Conservation (phyloP, 2,797 vertebrate species). For the Acipenser oxyrinchus region DNA sequence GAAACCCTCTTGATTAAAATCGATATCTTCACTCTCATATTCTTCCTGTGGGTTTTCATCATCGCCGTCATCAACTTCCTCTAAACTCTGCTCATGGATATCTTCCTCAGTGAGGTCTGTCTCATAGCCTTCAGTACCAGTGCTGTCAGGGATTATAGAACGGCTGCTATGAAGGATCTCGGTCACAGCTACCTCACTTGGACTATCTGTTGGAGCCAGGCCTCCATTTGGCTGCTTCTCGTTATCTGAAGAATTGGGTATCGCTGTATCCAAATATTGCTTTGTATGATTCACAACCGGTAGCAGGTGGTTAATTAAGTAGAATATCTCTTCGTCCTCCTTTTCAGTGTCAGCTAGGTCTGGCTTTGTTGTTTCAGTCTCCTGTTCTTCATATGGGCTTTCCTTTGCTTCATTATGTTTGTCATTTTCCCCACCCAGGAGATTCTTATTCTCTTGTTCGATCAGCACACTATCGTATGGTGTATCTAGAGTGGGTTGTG, state of each 20-base stretch:
- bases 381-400: background rate
- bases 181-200: no score
- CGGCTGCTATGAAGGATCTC: no score
- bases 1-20: no score
- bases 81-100: background rate
- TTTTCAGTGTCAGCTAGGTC: slow-evolving; percentile 24
- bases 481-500: slow-evolving; percentile 11
- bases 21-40: no score
- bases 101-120: background rate
- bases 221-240: slow-evolving; percentile 13
- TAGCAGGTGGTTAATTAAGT: slow-evolving; percentile 57
- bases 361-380: slow-evolving; percentile 17
- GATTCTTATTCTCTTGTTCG: slow-evolving; percentile 10
- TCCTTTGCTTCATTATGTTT: background rate
- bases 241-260: slow-evolving; percentile 25
- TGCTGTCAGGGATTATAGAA: no score
- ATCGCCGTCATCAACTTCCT: background rate
- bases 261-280: slow-evolving; percentile 20
- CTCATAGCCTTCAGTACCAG: slow-evolving; percentile 7
- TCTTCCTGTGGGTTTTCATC: background rate
- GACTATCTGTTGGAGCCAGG: no score
- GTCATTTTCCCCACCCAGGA: background rate
- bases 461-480: background rate
- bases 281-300: slow-evolving; percentile 39
- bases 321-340: slow-evolving; percentile 23